These are phyloP conservation scores for Sebastiscus tertius DNA, from an alignment of 2,797 vertebrate genomes.

Conservation along the genomic window DNA sequence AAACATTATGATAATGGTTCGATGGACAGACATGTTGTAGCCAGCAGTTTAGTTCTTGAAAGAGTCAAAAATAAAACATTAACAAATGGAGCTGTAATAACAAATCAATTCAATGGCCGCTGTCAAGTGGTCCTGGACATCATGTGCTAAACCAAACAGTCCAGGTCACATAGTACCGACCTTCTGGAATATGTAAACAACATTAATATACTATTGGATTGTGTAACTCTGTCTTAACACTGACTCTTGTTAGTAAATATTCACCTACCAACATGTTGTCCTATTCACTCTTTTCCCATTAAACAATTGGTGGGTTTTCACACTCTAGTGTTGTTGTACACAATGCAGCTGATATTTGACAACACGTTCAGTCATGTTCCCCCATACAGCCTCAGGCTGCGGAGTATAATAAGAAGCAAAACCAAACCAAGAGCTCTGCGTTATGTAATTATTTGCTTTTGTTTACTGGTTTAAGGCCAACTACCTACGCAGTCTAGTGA, in stretches of 20 bases:
- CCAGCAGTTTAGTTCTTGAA: background rate
- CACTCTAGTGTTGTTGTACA: background rate
- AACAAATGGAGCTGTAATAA: background rate
- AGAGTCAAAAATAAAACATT: background rate
- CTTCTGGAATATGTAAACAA: background rate
- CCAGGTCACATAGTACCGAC: background rate
- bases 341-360: conserved; percentile 5
- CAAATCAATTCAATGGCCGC: background rate
- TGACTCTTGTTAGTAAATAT: background rate
- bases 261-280: background rate
- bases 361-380: conserved; percentile 38
- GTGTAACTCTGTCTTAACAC: background rate
- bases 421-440: conserved; percentile 18
- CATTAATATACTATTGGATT: background rate
- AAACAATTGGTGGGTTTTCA: conserved; percentile 4
- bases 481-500: conserved; percentile 33
- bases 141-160: background rate
- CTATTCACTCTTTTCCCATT: background rate
- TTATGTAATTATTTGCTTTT: conserved; percentile 55
- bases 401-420: conserved; percentile 48
- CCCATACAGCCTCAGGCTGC: background rate
- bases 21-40: background rate
- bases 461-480: conserved; percentile 34
- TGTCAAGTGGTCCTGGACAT: background rate
- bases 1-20: background rate